A percentile compares a stretch with the other conserved stretches of the same genome.
phyloP scores from a whole-genome alignment of 2,113 vertebrate genomes.

The Melanostigma gelatinosum region DNA sequence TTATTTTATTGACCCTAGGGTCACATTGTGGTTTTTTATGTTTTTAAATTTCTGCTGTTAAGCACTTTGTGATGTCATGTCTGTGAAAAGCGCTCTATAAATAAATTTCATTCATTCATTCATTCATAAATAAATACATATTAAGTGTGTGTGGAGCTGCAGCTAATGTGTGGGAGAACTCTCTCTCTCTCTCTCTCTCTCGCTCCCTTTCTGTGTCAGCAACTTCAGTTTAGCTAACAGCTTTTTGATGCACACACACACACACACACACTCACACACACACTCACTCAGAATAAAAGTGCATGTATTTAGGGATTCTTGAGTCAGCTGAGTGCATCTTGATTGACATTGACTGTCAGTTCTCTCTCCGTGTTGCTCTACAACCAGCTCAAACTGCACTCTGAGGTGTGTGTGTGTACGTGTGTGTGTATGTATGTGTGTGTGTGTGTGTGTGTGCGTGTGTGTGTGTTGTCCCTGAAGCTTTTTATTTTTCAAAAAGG shows the following conservation, averaged over 20 bases:
- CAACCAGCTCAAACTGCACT: constrained; percentile 7
- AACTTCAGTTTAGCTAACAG: not conserved
- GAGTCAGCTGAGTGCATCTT: constrained; percentile 58
- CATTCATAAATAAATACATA: constrained; percentile 4
- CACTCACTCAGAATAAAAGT: constrained; percentile 38
- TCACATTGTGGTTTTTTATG: no score
- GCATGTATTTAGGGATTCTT: constrained; percentile 34
- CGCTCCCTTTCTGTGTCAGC: no score
- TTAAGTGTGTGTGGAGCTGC: constrained; percentile 56
- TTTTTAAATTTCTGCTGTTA: no score
- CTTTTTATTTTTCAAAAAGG: constrained; percentile 65
- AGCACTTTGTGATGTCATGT: no score
- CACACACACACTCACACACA: constrained; percentile 12
- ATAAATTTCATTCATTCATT: no score
- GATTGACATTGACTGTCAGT: constrained; percentile 61
- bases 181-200: not conserved
- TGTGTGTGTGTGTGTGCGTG: not conserved
- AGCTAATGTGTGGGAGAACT: constrained; percentile 42
- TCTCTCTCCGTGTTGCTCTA: not conserved
- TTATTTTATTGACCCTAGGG: no score
- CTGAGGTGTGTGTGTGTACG: not conserved
- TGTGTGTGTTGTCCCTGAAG: constrained; percentile 21
- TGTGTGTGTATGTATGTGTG: constrained; percentile 21
- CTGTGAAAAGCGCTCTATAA: no score
- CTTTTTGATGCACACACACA: not conserved